phyloP scores from a whole-genome alignment of 2,888 invertebrate genomes.

The Drosophila eohydei region DNA sequence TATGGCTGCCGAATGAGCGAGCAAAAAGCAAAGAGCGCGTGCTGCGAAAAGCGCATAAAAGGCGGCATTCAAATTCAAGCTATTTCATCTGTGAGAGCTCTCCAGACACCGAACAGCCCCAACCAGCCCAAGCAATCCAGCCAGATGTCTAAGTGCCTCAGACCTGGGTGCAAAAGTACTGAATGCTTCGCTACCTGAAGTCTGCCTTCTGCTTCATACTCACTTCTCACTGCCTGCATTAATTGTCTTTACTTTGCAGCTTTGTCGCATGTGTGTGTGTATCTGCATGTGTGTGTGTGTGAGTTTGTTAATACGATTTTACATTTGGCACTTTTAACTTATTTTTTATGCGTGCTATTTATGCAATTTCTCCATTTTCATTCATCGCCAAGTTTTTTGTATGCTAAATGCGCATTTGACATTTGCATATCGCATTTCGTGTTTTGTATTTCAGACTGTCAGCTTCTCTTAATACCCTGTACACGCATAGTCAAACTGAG shows the following conservation, averaged over 20 bases:
- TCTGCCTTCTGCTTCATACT: neutral
- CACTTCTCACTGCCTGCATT: constrained; percentile 32
- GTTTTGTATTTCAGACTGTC: constrained; percentile 2
- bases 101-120: constrained; percentile 11
- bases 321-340: constrained; percentile 64
- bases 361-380: constrained; percentile 74
- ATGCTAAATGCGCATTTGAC: constrained; percentile 55
- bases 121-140: neutral
- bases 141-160: constrained; percentile 6
- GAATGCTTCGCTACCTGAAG: constrained; percentile 37
- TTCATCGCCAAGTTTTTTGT: constrained; percentile 58
- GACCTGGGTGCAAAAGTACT: constrained; percentile 27
- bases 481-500: neutral
- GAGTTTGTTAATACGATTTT: constrained; percentile 58
- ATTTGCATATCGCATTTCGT: constrained; percentile 66
- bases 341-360: constrained; percentile 67
- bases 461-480: neutral
- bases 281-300: constrained; percentile 12
- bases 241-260: constrained; percentile 57
- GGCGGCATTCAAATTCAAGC: constrained; percentile 68
- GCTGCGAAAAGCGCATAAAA: constrained; percentile 49
- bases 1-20: constrained; percentile 52
- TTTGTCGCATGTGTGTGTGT: constrained; percentile 18
- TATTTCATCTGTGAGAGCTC: constrained; percentile 55
- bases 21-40: constrained; percentile 9